Evolutionary conservation across 2,888 invertebrate genomes (phyloP), one percentile per base, ranked within the genome.

Genomic region (Aphidoletes aphidimyza): DNA sequence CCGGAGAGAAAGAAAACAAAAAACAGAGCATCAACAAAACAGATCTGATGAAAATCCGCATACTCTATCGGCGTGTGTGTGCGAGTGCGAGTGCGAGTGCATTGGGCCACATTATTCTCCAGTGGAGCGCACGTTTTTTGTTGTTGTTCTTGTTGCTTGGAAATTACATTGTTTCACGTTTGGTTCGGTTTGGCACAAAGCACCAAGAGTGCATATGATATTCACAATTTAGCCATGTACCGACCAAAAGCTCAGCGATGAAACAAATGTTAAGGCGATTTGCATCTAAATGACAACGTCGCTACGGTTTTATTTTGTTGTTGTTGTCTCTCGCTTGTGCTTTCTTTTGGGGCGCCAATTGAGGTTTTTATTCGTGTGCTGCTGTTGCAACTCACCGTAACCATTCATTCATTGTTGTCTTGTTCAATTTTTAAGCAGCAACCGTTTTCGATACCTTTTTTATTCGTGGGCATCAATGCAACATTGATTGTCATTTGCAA

Each of bases 131-230:
- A n/a, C n/a, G n/a, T n/a, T n/a, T n/a, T n/a, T n/a, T n/a, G n/a
- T n/a, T n/a, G n/a, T n/a, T n/a, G n/a, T n/a, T n/a, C n/a, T n/a
- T 69, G 26, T 69, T 69, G 30, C 30, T 30, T 69, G 69, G 69
- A 69, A 69, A 69, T 69, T 69, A 69, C 69, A 69, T 69, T 69
- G 69, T 69, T 69, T 69, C 30, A 69, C 69, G 69, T 69, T 69
- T 30, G 69, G 26, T 69, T 26, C 69, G 8, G 6, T 42, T 42
- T 39, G 6, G 22, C 69, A 69, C 34, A 69, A 69, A 69, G 69
- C 30, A 69, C 34, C 26, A 69, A 69, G 69, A 3, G 69, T 47
- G 17, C 54, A 54, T 3, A 69, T 69, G 69, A 69, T 69, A 69
- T 69, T 69, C 69, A 69, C 69, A 69, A 69, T 30, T 69, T 30